Evolutionary conservation across 2,113 vertebrate genomes (phyloP), one percentile per base, ranked within the genome.

Genomic region (Phocoena phocoena): DNA sequence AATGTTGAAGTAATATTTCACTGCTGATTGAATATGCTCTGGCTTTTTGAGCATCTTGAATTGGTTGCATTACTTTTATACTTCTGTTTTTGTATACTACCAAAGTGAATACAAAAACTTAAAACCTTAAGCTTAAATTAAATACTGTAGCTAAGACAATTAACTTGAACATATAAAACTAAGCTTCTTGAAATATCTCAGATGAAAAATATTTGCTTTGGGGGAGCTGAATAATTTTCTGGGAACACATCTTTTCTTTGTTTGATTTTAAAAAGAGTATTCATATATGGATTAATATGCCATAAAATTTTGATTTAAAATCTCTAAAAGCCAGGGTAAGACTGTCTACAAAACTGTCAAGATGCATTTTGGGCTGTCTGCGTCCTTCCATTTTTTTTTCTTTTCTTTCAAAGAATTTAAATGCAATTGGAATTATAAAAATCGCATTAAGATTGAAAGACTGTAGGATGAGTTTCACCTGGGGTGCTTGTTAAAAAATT

Each of bases 381-480:
- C n/a, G 26, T 80, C 28, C 17, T 81, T 44, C 50, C 33, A 41
- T 17, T 90, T 80, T 68, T 55, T 55, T 58, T 26, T 44, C 23
- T 89, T 80, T 95, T 87, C 95, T 97, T 97, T 97, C 86, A 93
- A 91, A 97, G 79, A 76, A 93, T 96, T 93, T 95, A 95, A 95
- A 90, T 73, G 58, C 25, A 74, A 70, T 95, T 93, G 70, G 73
- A 95, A 89, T 96, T 96, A 97, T 95, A 71, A 95, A 81, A 95
- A 85, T 96, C 95, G 55, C 33, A 88, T 97, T 97, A 98, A 88
- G 92, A 92, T 93, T 86, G 84, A 96, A 93, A 95, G 82, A 28
- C 94, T 90, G 23, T 86, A 84, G 94, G 89, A 85, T 94, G 93
- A 92, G 62, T 96, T 96, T 98, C 82, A 96, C 96, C 90, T 94